Base-by-base conservation (phyloP, 2,113 vertebrate genomes). In the Pan troglodytes region DNA sequence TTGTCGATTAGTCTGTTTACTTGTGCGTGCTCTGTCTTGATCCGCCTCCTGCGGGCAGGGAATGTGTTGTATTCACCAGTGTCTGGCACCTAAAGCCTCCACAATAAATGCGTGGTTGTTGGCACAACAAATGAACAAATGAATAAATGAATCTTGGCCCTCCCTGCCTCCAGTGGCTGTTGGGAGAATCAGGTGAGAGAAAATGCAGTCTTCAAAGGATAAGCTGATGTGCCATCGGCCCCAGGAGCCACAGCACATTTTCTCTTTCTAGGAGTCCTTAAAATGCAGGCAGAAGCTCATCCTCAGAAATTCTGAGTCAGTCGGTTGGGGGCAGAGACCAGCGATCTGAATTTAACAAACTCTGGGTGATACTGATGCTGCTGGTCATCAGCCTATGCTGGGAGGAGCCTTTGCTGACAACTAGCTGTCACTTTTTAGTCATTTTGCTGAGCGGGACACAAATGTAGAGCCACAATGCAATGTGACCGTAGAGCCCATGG, bases 31-130 rank as follows among this genome's bases (percentile, higher is more conserved):
- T 38, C 1, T 38, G 8, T 73, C 85, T 45, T 27, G 85, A 80
- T n/a, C n/a, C 0, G 16, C 76, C 50, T 83, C n/a, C 79, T 20
- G n/a, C 48, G 17, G 48, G 32, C 57, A 9, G 7, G 64, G 64
- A 18, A 43, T 59, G 18, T 32, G 11, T 68, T 78, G 13, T 23
- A 55, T 43, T 75, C 35, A 13, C 6, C 72, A 23, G 85, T 30
- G 73, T 11, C 80, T 40, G 75, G 81, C 50, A 32, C 7, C 17
- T 40, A 48, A 12, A 45, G 38, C 9, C 50, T 18, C 48, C 40
- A 7, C 0, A 8, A 8, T 12, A 35, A 11, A 14, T 38, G 17
- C 0, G 43, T 32, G 27, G 64, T n/a, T 25, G 20, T 18, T 30
- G 68, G 50, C 68, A 68, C 22, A 5, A 4, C 22, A 27, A 55